phyloP scores from a whole-genome alignment of 2,797 vertebrate species.

The Malacoctenus gilli region DNA sequence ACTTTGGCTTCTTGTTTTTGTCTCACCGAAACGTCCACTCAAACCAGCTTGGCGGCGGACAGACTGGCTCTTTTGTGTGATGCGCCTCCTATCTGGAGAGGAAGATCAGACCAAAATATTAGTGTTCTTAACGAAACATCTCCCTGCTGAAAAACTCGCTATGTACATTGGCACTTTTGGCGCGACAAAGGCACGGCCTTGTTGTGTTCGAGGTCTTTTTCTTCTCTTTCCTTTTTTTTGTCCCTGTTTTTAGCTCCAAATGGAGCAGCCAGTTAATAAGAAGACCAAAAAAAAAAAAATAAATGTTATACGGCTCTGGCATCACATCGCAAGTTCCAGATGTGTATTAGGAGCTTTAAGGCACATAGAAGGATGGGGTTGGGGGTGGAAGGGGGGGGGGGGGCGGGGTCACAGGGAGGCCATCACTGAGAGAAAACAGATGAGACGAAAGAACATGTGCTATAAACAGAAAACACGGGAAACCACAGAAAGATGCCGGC shows the following conservation, averaged over 20 bases:
- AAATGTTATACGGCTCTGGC: conserved; percentile 9
- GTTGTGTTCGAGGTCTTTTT: conserved; percentile 32
- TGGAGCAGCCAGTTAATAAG: conserved; percentile 24
- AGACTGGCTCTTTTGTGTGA: conserved; percentile 53
- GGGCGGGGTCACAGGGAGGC: conserved; percentile 36
- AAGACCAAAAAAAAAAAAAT: conserved; percentile 3
- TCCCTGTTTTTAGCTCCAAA: conserved; percentile 23
- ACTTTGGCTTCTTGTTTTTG: conserved; percentile 30
- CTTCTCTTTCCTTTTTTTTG: conserved; percentile 8
- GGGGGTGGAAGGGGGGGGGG: conserved; percentile 30
- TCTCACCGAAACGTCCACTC: conserved; percentile 20
- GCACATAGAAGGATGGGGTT: conserved; percentile 34
- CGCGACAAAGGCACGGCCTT: conserved; percentile 39
- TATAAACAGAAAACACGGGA: conserved; percentile 54
- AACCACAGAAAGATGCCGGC: conserved; percentile 63
- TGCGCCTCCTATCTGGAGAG: conserved; percentile 48
- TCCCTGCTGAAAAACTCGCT: conserved; percentile 63
- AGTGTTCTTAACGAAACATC: conserved; percentile 54
- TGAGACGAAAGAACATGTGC: conserved; percentile 49
- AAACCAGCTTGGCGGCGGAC: conserved; percentile 37
- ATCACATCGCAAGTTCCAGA: conserved; percentile 25
- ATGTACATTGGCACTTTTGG: conserved; percentile 63
- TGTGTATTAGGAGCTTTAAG: neutral
- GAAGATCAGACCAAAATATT: conserved; percentile 55
- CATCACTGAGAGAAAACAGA: conserved; percentile 56